Base-by-base conservation (phyloP, 2,888 invertebrate genomes). In the Toxonevra muliebris region DNA sequence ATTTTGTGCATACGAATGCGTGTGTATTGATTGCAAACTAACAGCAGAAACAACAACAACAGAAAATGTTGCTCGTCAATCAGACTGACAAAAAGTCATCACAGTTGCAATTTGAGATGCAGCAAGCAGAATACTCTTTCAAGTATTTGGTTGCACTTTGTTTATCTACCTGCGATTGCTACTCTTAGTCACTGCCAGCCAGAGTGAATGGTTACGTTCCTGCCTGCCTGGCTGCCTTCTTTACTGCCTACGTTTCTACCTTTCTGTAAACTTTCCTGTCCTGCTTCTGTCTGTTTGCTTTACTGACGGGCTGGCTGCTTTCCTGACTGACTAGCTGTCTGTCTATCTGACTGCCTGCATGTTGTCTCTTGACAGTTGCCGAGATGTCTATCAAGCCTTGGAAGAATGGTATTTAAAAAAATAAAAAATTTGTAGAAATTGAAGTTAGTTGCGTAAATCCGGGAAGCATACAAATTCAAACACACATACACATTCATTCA, bases 41-140 rank as follows among this genome's bases (percentile, higher is more conserved):
- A 8, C 8, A 48, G 13, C 12, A 48, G 15, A 2, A 48, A 8
- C 15, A 15, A 8, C 48, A 48, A 48, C 48, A 48, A 48, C 15
- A n/a, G 48, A 59, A n/a, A 68, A 69, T 69, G 30, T 71, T 66
- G 68, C 79, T 78, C 77, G 80, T 82, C 80, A 76, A 80, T 80
- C 80, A 80, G 76, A 73, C 77, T 80, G 82, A 81, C 80, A 79
- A 80, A 81, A 15, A 48, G 15, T 30, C 3, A 30, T 30, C 30
- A 30, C 30, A 30, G 30, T 30, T 30, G 30, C 30, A 30, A 7
- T 30, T 30, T 30, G 2, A 30, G 30, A 4, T 30, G 7, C 30
- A 30, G 30, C 30, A 30, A 30, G 7, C 30, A 30, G 30, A 4
- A 30, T 15, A 48, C 50, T 4, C 50, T 45, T 45, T 48, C 13